Evolutionary conservation across 1,140 invertebrate genomes (phyloP), one percentile per base, ranked within the genome.

Genomic region (Bombus impatiens): DNA sequence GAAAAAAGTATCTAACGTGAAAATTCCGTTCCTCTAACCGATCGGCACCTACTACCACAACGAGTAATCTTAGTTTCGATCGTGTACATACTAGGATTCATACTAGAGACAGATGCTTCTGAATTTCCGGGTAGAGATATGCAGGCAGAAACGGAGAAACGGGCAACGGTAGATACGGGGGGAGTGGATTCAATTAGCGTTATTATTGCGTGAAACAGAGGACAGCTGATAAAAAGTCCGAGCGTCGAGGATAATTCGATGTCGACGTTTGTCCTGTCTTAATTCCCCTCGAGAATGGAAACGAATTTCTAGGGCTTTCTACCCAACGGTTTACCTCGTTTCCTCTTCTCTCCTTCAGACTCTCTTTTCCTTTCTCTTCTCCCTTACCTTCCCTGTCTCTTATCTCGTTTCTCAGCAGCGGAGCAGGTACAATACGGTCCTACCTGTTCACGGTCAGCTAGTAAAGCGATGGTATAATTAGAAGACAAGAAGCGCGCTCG

Each of bases 211-310:
- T 35, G 57, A 82, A 86, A 70, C 84, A 37, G 22, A 57, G 13
- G 25, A 28, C 32, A 35, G 32, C n/a, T 6, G 65, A 18, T 1
- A 18, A 82, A 86, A 86, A 86, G 53, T 68, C 37, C 3, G 37
- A 42, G 15, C 57, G 67, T n/a, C 47, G 70, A 82, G 28, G 37
- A 53, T 71, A 62, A 82, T 81, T 82, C 78, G 44, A 75, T 28
- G 70, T 40, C 10, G 59, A 59, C 53, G 57, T 86, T 83, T 57
- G 44, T n/a, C 3, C 22, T 40, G 62, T 18, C 59, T 86, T 86
- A 81, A 86, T 86, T 81, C 84, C 72, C 85, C 85, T 86, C 85
- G 85, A 86, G 80, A 71, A 86, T 86, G 85, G 53, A 86, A 78
- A 86, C 82, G 74, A 71, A 83, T 82, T 77, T 81, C 80, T 59